phyloP scores from a whole-genome alignment of 2,888 invertebrate species.

The Lepidochitona cinerea region DNA sequence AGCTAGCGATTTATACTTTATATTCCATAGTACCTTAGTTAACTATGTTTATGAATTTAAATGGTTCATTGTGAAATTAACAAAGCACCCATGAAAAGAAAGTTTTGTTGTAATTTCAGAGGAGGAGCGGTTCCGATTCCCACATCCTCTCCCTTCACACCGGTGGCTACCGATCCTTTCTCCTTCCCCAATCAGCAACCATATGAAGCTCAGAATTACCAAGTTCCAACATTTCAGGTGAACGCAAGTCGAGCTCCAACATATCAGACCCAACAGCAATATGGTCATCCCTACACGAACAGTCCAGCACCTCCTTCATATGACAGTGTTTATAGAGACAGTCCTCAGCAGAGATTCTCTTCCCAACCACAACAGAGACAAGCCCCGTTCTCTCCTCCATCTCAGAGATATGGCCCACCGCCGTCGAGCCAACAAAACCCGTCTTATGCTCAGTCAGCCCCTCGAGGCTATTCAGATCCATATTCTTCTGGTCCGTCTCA shows the following conservation, averaged over 20 bases:
- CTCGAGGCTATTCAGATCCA: not conserved
- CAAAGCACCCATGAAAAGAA: too few relatives aligned
- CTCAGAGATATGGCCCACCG: not conserved
- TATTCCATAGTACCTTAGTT: too few relatives aligned
- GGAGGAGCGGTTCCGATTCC: not conserved
- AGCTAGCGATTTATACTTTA: too few relatives aligned
- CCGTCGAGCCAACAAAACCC: not conserved
- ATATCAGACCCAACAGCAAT: not conserved
- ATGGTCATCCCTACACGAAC: not conserved
- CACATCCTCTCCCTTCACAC: not conserved
- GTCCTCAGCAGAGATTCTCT: not conserved
- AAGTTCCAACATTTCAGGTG: not conserved
- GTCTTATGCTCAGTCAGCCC: not conserved
- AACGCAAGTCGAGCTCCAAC: not conserved
- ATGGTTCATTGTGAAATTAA: too few relatives aligned
- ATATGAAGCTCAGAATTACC: not conserved
- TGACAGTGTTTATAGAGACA: not conserved
- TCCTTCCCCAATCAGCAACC: not conserved
- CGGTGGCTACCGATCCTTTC: not conserved
- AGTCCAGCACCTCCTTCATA: not conserved
- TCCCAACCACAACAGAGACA: not conserved
- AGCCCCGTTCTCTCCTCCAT: not conserved
- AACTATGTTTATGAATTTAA: too few relatives aligned
- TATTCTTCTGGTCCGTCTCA: not conserved
- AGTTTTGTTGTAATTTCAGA: not conserved